These are phyloP conservation scores for Arothron firmamentum DNA, from an alignment of 2,113 vertebrate genomes.

Conservation along the genomic window DNA sequence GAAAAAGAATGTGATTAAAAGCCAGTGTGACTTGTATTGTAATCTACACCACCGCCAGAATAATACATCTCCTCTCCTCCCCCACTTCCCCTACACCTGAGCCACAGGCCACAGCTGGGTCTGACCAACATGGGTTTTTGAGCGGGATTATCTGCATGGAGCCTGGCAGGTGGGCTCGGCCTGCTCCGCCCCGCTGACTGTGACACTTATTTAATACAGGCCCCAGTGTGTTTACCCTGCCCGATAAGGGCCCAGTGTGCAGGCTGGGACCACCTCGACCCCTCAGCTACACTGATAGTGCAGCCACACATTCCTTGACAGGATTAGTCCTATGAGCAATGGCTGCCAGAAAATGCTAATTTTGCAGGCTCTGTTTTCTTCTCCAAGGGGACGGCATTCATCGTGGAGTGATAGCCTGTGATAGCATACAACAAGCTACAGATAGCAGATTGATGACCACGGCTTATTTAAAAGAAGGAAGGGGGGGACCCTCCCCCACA, in stretches of 20 bases:
- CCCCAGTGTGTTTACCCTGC: slow-evolving; percentile 70
- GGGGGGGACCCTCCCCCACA: slow-evolving; percentile 24
- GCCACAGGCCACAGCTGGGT: slow-evolving; percentile 56
- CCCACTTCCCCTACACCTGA: slow-evolving; percentile 45
- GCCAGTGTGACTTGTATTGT: slow-evolving; percentile 22
- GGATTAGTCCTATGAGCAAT: slow-evolving; percentile 66
- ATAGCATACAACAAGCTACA: slow-evolving; percentile 49
- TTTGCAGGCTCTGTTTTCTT: slow-evolving; percentile 58
- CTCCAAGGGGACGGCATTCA: slow-evolving; percentile 54
- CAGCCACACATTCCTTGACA: slow-evolving; percentile 67
- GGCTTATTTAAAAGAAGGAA: slow-evolving; percentile 36
- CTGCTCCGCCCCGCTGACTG: slow-evolving; percentile 53
- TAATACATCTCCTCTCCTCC: slow-evolving; percentile 27
- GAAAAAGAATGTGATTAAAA: background rate
- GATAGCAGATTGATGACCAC: slow-evolving; percentile 63
- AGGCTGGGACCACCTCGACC: slow-evolving; percentile 60
- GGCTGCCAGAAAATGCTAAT: slow-evolving; percentile 70
- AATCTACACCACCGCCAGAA: slow-evolving; percentile 25
- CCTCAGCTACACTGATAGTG: slow-evolving; percentile 57
- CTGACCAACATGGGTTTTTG: slow-evolving; percentile 39
- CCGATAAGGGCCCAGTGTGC: slow-evolving; percentile 70
- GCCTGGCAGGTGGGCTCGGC: slow-evolving; percentile 34
- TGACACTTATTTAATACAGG: slow-evolving; percentile 73
- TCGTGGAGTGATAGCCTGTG: slow-evolving; percentile 45
- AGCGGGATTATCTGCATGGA: slow-evolving; percentile 61